Conservation (phyloP, 2,888 invertebrate species). For the Dynastes tityus region DNA sequence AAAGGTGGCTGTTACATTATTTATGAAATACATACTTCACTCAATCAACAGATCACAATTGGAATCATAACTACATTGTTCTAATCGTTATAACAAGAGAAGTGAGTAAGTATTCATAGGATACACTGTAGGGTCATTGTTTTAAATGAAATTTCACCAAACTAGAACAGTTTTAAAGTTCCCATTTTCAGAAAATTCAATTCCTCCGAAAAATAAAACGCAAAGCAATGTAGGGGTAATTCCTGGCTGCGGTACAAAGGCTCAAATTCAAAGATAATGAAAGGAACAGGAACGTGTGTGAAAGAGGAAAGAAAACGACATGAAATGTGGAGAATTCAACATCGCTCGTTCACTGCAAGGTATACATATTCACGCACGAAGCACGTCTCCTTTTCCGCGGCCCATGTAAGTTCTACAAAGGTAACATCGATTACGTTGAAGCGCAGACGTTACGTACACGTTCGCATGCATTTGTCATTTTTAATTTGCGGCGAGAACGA, state of each 20-base stretch:
- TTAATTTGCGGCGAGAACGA: constrained; percentile 50
- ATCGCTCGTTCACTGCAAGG: neutral
- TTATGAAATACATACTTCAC: too few relatives aligned
- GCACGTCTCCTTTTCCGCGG: neutral
- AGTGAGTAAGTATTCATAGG: too few relatives aligned
- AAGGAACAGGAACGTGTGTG: neutral
- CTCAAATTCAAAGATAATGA: neutral
- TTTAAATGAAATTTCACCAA: too few relatives aligned
- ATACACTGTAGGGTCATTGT: too few relatives aligned
- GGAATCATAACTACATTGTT: too few relatives aligned
- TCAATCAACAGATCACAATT: too few relatives aligned
- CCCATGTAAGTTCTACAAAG: neutral
- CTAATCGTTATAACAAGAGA: too few relatives aligned
- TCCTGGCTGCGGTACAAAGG: neutral
- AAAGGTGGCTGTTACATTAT: too few relatives aligned
- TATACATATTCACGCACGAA: neutral
- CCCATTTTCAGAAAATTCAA: too few relatives aligned
- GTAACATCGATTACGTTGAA: constrained; percentile 3
- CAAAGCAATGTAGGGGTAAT: neutral
- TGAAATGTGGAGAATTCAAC: neutral
- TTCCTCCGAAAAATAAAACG: too few relatives aligned
- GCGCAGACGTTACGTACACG: constrained; percentile 19
- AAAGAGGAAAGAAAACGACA: neutral
- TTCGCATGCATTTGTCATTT: constrained; percentile 48
- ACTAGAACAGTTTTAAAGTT: too few relatives aligned